A percentile compares a stretch with the other conserved stretches of the same genome.
Evolutionary conservation across 2,888 invertebrate species (phyloP).

Genomic region (Drosophila barbarae): DNA sequence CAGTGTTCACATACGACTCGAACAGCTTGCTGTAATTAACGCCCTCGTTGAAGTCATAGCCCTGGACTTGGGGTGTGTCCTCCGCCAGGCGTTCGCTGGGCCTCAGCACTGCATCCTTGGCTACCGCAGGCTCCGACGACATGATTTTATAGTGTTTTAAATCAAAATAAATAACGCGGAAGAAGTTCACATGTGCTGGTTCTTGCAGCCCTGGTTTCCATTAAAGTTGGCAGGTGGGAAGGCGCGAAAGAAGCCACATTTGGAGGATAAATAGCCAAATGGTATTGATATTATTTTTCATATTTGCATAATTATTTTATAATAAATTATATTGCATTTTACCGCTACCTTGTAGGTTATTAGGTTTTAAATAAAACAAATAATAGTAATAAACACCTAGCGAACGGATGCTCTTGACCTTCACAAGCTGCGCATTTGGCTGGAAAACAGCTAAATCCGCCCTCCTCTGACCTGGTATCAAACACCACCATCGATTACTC

Average conservation of each 20-base stretch:
- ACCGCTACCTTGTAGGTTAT: too few species aligned
- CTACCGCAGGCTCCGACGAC: slow-evolving; percentile 80
- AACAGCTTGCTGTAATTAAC: slow-evolving; percentile 92
- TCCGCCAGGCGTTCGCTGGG: slow-evolving; percentile 85
- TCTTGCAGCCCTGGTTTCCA: slow-evolving; percentile 14
- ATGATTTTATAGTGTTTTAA: slow-evolving; percentile 41
- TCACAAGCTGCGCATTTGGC: not conserved
- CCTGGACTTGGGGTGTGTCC: slow-evolving; percentile 86
- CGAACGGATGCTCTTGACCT: not conserved
- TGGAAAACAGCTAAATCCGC: not conserved
- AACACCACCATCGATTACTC: slow-evolving; percentile 14
- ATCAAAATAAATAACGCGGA: slow-evolving; percentile 21
- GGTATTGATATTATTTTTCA: too few species aligned
- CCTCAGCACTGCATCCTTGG: slow-evolving; percentile 86
- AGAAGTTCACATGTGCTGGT: slow-evolving; percentile 19
- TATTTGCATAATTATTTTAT: too few species aligned
- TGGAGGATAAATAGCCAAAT: not conserved
- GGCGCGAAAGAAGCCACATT: not conserved
- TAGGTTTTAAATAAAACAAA: not conserved
- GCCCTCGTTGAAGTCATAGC: slow-evolving; percentile 96
- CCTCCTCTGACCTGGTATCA: not conserved
- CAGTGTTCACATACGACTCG: slow-evolving; percentile 88
- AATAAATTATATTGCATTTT: not conserved
- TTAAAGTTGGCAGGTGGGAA: not conserved
- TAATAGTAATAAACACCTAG: not conserved